phyloP scores from a whole-genome alignment of 2,797 vertebrate genomes.

The Rhadinocentrus ornatus region DNA sequence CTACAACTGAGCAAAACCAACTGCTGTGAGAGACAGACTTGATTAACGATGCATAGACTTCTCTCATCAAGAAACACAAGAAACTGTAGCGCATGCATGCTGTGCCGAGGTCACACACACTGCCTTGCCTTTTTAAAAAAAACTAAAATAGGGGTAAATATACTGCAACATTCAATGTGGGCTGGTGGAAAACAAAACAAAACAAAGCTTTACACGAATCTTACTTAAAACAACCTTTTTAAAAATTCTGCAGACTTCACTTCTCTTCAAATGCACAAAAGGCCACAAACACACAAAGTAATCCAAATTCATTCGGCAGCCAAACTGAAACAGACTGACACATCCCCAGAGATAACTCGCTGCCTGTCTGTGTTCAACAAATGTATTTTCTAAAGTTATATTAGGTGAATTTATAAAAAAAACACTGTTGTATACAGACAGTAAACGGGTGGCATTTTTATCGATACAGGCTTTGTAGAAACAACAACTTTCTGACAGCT shows the following conservation, averaged over 20 bases:
- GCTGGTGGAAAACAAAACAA: neutral
- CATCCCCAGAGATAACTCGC: constrained; percentile 38
- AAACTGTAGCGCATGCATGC: constrained; percentile 58
- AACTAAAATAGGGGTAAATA: constrained; percentile 59
- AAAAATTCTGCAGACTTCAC: constrained; percentile 45
- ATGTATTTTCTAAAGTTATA: constrained; percentile 40
- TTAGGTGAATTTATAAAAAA: constrained; percentile 52
- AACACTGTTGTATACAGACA: constrained; percentile 9
- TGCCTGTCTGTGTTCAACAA: constrained; percentile 40
- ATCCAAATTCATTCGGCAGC: constrained; percentile 37
- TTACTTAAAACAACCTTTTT: constrained; percentile 41
- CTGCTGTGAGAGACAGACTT: constrained; percentile 77
- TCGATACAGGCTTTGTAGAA: constrained; percentile 43
- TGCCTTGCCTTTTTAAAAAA: constrained; percentile 33
- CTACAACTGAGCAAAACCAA: constrained; percentile 55
- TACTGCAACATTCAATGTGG: constrained; percentile 35
- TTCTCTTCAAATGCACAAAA: constrained; percentile 29
- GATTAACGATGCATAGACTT: constrained; percentile 78
- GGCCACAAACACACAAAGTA: constrained; percentile 11
- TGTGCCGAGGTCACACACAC: constrained; percentile 67
- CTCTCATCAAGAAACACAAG: constrained; percentile 71
- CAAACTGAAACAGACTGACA: constrained; percentile 35
- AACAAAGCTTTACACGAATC: constrained; percentile 41
- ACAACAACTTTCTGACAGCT: constrained; percentile 30
- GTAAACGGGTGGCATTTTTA: constrained; percentile 29